Base-by-base conservation (phyloP, 2,113 vertebrate species). In the Prunella fulvescens region DNA sequence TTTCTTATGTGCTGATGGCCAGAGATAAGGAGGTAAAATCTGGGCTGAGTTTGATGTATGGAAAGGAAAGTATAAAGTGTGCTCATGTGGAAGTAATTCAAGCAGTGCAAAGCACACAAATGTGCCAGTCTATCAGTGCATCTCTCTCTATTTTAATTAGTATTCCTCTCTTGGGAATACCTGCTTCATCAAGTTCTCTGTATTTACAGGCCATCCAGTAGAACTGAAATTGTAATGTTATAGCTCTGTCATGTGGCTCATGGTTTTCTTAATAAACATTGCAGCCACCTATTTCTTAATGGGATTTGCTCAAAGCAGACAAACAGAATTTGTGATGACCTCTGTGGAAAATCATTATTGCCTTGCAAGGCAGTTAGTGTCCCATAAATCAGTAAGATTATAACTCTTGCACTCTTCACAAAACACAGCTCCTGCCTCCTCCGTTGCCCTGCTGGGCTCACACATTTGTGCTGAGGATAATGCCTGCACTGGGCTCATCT, bases 11-110 rank as follows among this genome's bases (percentile, higher is more conserved):
- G 61, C 45, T 94, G 92, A 58, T 96, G 95, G 94, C 87, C 62
- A 74, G 92, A 88, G 96, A 96, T 87, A 92, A 97, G 80, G 66
- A 95, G 54, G 88, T 93, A 94, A 93, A 96, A 95, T 95, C 45
- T 88, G 76, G 82, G 56, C 79, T 96, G 50, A 81, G 57, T 95
- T 94, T 78, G 85, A 69, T 86, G 66, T 53, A 73, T 65, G 74
- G 53, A 80, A 84, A 94, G 57, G 39, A 93, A 92, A 77, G 56
- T 81, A 77, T 64, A n/a, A 90, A 96, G 72, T 28, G 44, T 77
- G 74, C 39, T 83, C 72, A 80, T 31, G 6, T 62, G 66, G 78
- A 86, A 58, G 44, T 31, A 78, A 88, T 77, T 81, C 62, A 92
- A 79, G 81, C 60, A 85, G 28, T 51, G 44, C 50, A 64, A 79